Conservation (phyloP, 1,140 invertebrate genomes). For the Samia ricini region DNA sequence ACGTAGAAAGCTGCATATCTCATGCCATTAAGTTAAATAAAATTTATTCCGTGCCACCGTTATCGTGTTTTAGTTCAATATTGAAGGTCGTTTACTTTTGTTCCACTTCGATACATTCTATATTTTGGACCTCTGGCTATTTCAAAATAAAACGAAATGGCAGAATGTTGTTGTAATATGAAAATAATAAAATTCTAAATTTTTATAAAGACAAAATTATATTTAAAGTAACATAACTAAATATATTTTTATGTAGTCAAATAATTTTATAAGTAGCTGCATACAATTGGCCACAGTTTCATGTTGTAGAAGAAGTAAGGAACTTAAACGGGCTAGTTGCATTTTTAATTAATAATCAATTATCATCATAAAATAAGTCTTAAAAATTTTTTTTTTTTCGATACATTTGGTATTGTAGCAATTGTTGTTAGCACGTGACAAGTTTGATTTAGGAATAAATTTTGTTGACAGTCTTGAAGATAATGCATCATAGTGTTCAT, state of each 20-base stretch:
- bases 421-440: too few relatives aligned
- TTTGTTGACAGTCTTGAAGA: too few relatives aligned
- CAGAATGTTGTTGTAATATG: not conserved
- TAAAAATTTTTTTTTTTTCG: too few relatives aligned
- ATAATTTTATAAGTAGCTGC: too few relatives aligned
- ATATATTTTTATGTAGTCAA: too few relatives aligned
- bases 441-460: too few relatives aligned
- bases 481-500: too few relatives aligned
- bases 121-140: not conserved
- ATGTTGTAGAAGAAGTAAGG: too few relatives aligned
- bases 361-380: too few relatives aligned
- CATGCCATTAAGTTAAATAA: constrained; percentile 43
- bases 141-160: not conserved
- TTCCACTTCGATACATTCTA: constrained; percentile 8
- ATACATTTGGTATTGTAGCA: too few relatives aligned
- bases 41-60: constrained; percentile 33
- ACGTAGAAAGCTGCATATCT: constrained; percentile 56
- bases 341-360: too few relatives aligned
- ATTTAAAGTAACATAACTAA: not conserved
- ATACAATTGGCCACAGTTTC: not conserved
- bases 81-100: constrained; percentile 41
- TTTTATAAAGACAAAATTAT: not conserved
- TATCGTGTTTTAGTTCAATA: constrained; percentile 42
- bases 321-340: too few relatives aligned
- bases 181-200: not conserved